Evolutionary conservation across 2,888 invertebrate genomes (phyloP).

Genomic region (Drosophila vallismaia): DNA sequence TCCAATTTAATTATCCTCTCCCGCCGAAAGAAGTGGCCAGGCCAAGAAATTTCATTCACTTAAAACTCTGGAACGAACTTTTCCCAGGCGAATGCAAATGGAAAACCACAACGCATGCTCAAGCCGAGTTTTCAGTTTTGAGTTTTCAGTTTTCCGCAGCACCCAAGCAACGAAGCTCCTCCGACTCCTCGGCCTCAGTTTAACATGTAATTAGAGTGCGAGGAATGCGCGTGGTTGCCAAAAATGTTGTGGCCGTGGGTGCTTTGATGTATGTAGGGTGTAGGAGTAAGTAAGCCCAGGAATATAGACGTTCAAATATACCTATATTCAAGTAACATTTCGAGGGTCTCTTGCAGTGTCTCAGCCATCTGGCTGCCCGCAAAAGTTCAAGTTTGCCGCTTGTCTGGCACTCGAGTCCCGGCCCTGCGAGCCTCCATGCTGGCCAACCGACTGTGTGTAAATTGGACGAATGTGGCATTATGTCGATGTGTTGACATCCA

Average conservation of each 20-base stretch:
- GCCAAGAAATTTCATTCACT: slow-evolving; percentile 63
- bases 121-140: slow-evolving; percentile 56
- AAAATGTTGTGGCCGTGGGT: slow-evolving; percentile 73
- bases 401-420: slow-evolving; percentile 54
- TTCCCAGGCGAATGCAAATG: slow-evolving; percentile 68
- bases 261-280: slow-evolving; percentile 55
- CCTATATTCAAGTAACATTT: slow-evolving; percentile 4
- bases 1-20: slow-evolving; percentile 66
- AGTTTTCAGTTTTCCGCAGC: slow-evolving; percentile 52
- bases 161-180: slow-evolving; percentile 6
- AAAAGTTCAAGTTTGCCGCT: slow-evolving; percentile 77
- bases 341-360: slow-evolving; percentile 27
- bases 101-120: slow-evolving; percentile 76
- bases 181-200: not conserved
- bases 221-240: slow-evolving; percentile 68
- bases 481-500: slow-evolving; percentile 75
- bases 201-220: slow-evolving; percentile 76
- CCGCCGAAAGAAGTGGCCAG: slow-evolving; percentile 35
- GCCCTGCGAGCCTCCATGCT: slow-evolving; percentile 50
- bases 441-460: slow-evolving; percentile 59
- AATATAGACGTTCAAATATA: slow-evolving; percentile 9
- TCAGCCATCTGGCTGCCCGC: slow-evolving; percentile 63
- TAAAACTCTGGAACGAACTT: slow-evolving; percentile 66
- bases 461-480: slow-evolving; percentile 76
- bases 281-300: not conserved